phyloP scores from a whole-genome alignment of 2,888 invertebrate species.

The Drosophila phalerata region DNA sequence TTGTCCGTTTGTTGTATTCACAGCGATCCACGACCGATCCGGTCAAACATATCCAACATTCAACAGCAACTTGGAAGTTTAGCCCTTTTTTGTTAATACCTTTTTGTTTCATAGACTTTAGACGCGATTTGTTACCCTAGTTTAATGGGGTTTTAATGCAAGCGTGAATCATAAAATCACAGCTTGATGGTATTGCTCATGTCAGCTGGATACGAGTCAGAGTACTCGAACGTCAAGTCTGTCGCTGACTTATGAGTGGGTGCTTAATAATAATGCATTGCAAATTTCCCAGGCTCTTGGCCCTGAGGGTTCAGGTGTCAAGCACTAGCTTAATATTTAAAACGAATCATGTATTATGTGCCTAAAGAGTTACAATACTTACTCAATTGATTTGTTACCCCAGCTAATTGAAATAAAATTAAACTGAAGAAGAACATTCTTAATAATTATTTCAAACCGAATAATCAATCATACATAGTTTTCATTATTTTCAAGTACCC shows the following conservation, averaged over 20 bases:
- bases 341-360: not conserved
- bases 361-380: not conserved
- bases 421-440: not conserved
- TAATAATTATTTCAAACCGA: not conserved
- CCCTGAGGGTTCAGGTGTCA: constrained; percentile 49
- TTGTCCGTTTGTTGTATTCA: constrained; percentile 47
- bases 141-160: constrained; percentile 72
- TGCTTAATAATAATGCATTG: constrained; percentile 48
- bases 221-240: constrained; percentile 30
- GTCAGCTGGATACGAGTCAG: constrained; percentile 32
- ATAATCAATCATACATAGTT: constrained; percentile 12
- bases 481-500: not conserved
- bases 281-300: constrained; percentile 42
- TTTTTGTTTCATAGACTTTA: constrained; percentile 47
- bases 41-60: constrained; percentile 23
- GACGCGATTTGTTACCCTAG: constrained; percentile 57
- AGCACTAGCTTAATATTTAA: not conserved
- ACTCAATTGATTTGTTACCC: constrained; percentile 8
- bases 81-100: constrained; percentile 10
- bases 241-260: constrained; percentile 19
- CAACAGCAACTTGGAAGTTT: constrained; percentile 29
- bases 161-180: constrained; percentile 76
- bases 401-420: constrained; percentile 1
- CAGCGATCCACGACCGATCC: constrained; percentile 32
- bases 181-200: constrained; percentile 47